Conservation (phyloP, 2,797 vertebrate genomes). For the Aeoliscus strigatus region DNA sequence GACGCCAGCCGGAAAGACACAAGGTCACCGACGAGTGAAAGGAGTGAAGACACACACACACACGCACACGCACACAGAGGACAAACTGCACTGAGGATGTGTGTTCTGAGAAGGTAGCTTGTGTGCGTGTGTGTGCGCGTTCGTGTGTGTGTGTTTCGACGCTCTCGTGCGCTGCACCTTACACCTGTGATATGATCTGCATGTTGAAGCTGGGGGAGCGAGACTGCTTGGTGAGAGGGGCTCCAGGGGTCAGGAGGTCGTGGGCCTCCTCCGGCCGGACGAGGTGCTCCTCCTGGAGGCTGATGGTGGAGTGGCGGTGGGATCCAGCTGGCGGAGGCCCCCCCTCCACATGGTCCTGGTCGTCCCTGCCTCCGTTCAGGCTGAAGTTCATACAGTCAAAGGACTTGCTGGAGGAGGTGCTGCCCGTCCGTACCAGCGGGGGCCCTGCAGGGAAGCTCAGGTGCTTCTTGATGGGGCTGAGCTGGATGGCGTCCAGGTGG, state of each 20-base stretch:
- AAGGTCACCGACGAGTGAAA: slow-evolving; percentile 24
- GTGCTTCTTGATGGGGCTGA: slow-evolving; percentile 91
- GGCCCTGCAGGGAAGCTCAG: slow-evolving; percentile 84
- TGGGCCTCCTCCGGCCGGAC: slow-evolving; percentile 83
- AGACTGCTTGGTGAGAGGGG: slow-evolving; percentile 92
- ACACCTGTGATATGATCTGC: slow-evolving; percentile 99
- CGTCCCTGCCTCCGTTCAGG: slow-evolving; percentile 58
- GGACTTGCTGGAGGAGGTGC: slow-evolving; percentile 94
- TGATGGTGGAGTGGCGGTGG: slow-evolving; percentile 89
- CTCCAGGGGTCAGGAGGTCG: slow-evolving; percentile 85
- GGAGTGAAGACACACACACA: slow-evolving; percentile 18
- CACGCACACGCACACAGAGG: slow-evolving; percentile 13
- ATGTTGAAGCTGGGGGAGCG: slow-evolving; percentile 99
- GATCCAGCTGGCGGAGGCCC: slow-evolving; percentile 68
- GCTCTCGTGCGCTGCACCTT: slow-evolving; percentile 43
- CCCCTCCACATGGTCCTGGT: slow-evolving; percentile 39
- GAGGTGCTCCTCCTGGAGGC: slow-evolving; percentile 91
- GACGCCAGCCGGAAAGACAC: slow-evolving; percentile 20
- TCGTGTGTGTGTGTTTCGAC: slow-evolving; percentile 20
- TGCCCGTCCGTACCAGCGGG: slow-evolving; percentile 87
- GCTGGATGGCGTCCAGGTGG: slow-evolving; percentile 79
- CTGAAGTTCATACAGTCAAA: slow-evolving; percentile 92
- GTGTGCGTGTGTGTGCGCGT: slow-evolving; percentile 26
- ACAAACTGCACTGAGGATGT: slow-evolving; percentile 27
- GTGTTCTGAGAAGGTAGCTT: slow-evolving; percentile 9